Base-by-base conservation (phyloP, 2,888 invertebrate genomes). In the Caenorhabditis plicata region DNA sequence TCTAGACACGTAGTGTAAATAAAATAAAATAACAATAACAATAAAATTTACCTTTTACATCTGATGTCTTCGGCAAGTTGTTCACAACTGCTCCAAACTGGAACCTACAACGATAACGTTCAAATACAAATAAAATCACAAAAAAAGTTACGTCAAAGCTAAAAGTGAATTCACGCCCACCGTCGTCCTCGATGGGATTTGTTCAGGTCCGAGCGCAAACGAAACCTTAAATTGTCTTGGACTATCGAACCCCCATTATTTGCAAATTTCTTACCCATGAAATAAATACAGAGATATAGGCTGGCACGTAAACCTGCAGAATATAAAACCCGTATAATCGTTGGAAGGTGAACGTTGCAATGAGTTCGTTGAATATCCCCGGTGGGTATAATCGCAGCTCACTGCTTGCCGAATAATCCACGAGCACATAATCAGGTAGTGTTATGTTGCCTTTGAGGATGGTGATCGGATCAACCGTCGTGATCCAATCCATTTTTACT, bases 321-420 rank as follows among this genome's bases (percentile, higher is more conserved):
- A 80, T 80, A 49, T 80, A 80, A 53, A 80, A 80, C 22, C 80
- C 80, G 65, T 80, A 80, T 23, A 75, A 68, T 17, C 81, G 66
- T 69, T 80, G 77, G 39, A 81, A 81, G 15, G 77, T 80, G 62
- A 81, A 81, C 26, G 75, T 77, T 17, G 78, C 81, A 5, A 81
- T 67, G 5, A 81, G 67, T 42, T 81, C 81, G 58, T 81, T 73
- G 74, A 77, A 81, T 11, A 78, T 62, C 4, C 81, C 81, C 7
- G 81, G 80, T 9, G 81, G 81, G 55, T 81, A 81, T 17, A 76
- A 51, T 53, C 80, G 48, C 11, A 66, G 38, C 25, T 76, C 71
- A 33, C 63, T 68, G 11, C 65, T 58, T 7, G 78, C 70, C 23
- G 71, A 69, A 52, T 68, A 75, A 44, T 77, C 78, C 27, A 78